These are phyloP conservation scores for Rhyacophila brunnea DNA, from an alignment of 1,140 invertebrate species.

Conservation along the genomic window DNA sequence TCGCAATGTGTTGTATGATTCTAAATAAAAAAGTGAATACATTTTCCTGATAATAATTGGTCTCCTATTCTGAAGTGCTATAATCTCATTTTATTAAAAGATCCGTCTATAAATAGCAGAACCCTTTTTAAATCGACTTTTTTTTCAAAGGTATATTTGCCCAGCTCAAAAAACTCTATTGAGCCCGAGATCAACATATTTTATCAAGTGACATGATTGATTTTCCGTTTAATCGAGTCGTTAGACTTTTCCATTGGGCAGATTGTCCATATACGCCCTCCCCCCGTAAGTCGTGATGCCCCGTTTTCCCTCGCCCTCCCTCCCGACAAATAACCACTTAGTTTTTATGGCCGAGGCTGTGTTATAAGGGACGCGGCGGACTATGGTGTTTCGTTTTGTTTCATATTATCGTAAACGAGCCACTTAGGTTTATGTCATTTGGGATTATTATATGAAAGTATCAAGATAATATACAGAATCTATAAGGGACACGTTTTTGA, in stretches of 20 bases:
- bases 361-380: conserved; percentile 2
- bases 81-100: no score
- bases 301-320: background rate
- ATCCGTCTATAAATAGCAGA: no score
- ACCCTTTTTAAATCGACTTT: no score
- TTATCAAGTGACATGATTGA: background rate
- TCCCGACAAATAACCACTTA: conserved; percentile 26
- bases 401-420: conserved; percentile 30
- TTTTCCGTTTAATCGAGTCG: background rate
- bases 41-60: no score
- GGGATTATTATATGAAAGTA: conserved; percentile 26
- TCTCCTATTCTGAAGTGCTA: no score
- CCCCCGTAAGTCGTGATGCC: background rate
- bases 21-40: no score
- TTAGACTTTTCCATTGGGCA: background rate
- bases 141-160: no score
- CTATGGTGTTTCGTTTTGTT: conserved; percentile 26
- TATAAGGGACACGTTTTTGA: conserved; percentile 13
- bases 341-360: conserved; percentile 20
- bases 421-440: conserved; percentile 25
- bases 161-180: no score
- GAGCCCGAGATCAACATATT: background rate
- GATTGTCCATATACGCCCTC: background rate
- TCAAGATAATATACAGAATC: conserved; percentile 21
- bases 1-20: no score